phyloP scores from a whole-genome alignment of 35 echinoderm and acorn worm species.

The Strongylocentrotus purpuratus region DNA sequence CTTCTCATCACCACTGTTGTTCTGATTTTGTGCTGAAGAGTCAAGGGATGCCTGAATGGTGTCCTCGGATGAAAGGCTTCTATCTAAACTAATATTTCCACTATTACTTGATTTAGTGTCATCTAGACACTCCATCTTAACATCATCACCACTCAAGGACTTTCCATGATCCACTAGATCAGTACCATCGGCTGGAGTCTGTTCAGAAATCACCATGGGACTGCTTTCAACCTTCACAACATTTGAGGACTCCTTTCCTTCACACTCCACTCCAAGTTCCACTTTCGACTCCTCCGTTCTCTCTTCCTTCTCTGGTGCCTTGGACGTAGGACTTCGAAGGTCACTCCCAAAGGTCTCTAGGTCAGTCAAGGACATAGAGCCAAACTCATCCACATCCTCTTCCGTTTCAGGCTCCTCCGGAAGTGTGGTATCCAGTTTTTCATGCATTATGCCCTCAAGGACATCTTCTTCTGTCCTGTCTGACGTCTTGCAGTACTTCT shows the following conservation, averaged over 20 bases:
- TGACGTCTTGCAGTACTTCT: background rate
- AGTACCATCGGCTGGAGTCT: background rate
- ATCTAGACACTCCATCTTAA: background rate
- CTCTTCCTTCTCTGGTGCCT: slow-evolving; percentile 10
- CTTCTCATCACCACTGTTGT: background rate
- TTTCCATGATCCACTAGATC: background rate
- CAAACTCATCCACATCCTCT: slow-evolving; percentile 28
- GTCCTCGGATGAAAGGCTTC: background rate
- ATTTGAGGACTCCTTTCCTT: background rate
- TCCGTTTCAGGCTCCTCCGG: background rate
- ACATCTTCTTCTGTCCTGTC: background rate
- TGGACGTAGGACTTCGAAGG: background rate
- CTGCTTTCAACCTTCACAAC: background rate
- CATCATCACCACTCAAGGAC: background rate
- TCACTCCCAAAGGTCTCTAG: slow-evolving; percentile 53
- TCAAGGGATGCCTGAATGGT: background rate
- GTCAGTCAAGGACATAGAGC: slow-evolving; percentile 10
- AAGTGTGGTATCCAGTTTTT: background rate
- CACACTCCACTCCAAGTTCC: background rate
- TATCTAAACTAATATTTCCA: background rate
- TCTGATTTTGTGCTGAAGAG: background rate
- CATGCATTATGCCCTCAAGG: background rate
- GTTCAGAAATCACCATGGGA: background rate
- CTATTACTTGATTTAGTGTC: background rate
- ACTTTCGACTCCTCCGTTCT: background rate